These are phyloP conservation scores for Ceyx melanurus DNA, from an alignment of 2,113 vertebrate genomes.

Conservation along the genomic window DNA sequence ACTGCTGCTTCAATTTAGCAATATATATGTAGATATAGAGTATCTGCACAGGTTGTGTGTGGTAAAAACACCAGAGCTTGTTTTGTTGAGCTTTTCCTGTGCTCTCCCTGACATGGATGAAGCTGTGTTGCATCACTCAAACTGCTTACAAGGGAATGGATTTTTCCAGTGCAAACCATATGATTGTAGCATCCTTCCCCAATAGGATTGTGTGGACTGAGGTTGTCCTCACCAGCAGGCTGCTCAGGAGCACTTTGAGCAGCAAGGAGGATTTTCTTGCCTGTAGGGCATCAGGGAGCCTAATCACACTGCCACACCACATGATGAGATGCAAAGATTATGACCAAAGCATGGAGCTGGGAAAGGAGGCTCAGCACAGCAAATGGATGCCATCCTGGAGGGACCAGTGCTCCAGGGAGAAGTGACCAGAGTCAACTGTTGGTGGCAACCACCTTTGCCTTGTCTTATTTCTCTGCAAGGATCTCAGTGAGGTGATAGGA, in stretches of 20 bases:
- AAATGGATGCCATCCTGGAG: background rate
- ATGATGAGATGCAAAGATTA: rapidly evolving
- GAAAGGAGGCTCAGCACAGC: background rate
- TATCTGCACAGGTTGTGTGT: background rate
- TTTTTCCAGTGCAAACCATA: background rate
- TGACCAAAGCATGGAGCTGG: background rate
- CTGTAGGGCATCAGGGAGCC: background rate
- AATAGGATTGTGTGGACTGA: background rate
- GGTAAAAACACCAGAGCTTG: background rate
- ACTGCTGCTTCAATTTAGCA: background rate
- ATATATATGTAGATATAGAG: background rate
- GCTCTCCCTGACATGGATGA: background rate
- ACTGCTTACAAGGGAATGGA: background rate
- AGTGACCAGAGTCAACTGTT: rapidly evolving
- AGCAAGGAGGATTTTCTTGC: background rate
- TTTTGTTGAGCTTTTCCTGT: background rate
- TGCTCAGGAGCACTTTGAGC: background rate
- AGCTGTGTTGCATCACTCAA: background rate
- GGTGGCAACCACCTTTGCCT: background rate
- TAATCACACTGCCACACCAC: background rate
- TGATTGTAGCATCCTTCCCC: background rate
- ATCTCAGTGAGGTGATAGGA: background rate
- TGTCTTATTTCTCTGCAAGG: background rate
- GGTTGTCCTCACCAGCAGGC: background rate
- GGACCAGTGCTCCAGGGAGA: background rate